Evolutionary conservation across 2,797 vertebrate genomes (phyloP), one percentile per base, ranked within the genome.

Genomic region (Syngnathus acus): DNA sequence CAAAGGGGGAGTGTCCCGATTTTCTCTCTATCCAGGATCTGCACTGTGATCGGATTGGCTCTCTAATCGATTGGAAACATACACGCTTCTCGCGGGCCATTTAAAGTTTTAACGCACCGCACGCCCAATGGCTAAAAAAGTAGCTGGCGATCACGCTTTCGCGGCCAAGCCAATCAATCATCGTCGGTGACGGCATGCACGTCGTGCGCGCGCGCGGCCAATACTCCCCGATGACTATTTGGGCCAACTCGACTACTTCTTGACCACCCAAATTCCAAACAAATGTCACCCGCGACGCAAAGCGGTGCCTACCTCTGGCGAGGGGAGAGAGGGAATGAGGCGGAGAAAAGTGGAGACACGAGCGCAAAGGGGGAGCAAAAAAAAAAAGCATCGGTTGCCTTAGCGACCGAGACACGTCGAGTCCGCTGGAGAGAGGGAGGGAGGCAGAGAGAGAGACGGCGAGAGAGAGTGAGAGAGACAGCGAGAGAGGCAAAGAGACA

Each of bases 321-420:
- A 85, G 85, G 81, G 87, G 82, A 88, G 85, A 90, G 88, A 90
- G 86, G 84, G 88, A 92, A 86, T 88, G 87, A 91, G 87, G 81
- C 84, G 82, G 81, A 73, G 86, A 90, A 83, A 72, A 80, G 85
- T 84, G 48, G 23, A 45, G 87, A 91, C 86, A 82, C 85, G 80
- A 74, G 86, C 90, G 82, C 72, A 75, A 88, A 80, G 84, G 83
- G 37, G 13, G 17, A 82, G 83, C 80, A 74, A 84, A 77, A 79
- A 80, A 79, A 79, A 84, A 14, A 90, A 87, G 89, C 91, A 90
- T 92, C 74, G 89, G 92, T 92, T 92, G 91, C 91, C 91, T 78
- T 92, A 91, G 92, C 86, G 91, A 93, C 91, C 87, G 91, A 92
- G 89, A 89, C 87, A 89, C 88, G 86, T 82, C 88, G 86, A 87